Percentiles rank a stretch among this genome's conserved stretches.
Conservation (phyloP, 2,113 vertebrate species). For the Semnornis frantzii region DNA sequence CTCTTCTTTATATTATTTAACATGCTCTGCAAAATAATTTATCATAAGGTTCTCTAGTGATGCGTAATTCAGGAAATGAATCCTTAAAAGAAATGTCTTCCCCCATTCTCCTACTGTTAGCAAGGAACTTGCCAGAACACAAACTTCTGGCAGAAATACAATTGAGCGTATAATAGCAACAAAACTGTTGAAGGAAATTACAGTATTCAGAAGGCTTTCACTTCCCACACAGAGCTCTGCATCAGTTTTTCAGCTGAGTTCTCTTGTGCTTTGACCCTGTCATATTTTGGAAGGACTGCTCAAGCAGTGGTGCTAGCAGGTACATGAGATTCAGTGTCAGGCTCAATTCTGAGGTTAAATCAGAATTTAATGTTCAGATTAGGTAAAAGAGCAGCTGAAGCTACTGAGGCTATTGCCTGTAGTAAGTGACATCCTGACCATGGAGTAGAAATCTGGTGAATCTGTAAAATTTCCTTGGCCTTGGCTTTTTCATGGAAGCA, state of each 20-base stretch:
- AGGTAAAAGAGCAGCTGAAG: not conserved
- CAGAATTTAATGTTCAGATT: not conserved
- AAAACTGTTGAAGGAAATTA: slow-evolving; percentile 6
- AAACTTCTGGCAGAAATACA: slow-evolving; percentile 24
- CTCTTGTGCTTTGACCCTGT: not conserved
- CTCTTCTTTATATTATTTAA: not conserved
- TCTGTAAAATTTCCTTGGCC: not conserved
- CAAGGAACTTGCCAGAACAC: not conserved
- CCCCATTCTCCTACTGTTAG: not conserved
- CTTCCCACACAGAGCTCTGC: not conserved
- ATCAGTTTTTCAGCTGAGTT: not conserved
- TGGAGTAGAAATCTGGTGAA: not conserved
- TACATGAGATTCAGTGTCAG: not conserved
- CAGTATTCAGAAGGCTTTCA: not conserved
- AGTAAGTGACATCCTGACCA: not conserved
- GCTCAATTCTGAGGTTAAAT: not conserved
- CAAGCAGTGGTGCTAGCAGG: not conserved
- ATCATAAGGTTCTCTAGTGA: not conserved
- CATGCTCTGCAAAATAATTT: not conserved
- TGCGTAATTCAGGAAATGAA: not conserved
- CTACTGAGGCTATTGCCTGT: not conserved
- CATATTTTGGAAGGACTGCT: not conserved
- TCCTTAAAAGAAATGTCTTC: not conserved
- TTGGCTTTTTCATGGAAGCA: not conserved
- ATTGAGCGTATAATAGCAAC: not conserved